A percentile compares a stretch with the other conserved stretches of the same genome.
phyloP scores from a whole-genome alignment of 2,888 invertebrate species.

The Endomychus coccineus region DNA sequence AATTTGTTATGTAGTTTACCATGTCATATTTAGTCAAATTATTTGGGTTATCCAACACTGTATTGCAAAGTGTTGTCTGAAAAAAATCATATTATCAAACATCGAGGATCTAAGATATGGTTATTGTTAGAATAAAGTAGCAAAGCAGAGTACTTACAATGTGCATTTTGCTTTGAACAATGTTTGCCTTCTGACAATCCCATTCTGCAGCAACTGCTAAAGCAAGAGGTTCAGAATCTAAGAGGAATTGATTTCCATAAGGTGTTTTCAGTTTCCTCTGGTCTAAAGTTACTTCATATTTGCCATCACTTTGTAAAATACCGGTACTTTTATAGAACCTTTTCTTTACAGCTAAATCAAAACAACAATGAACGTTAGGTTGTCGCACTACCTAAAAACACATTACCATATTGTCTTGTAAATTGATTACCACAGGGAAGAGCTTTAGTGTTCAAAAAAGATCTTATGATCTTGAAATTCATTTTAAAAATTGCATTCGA shows the following conservation, averaged over 20 bases:
- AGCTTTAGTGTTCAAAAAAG: no score
- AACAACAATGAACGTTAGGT: no score
- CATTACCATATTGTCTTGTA: no score
- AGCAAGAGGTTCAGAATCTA: slow-evolving; percentile 82
- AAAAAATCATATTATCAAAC: slow-evolving; percentile 27
- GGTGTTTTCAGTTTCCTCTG: slow-evolving; percentile 87
- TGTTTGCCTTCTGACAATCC: slow-evolving; percentile 74
- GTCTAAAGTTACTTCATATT: slow-evolving; percentile 83
- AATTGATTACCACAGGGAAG: no score
- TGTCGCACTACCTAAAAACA: no score
- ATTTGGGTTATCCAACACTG: slow-evolving; percentile 88
- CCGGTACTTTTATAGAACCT: slow-evolving; percentile 54
- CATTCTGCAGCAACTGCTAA: slow-evolving; percentile 92
- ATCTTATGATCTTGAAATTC: no score
- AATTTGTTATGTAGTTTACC: slow-evolving; percentile 70
- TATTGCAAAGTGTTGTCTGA: slow-evolving; percentile 83
- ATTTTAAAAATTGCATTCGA: no score
- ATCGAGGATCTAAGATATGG: neutral
- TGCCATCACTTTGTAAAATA: slow-evolving; percentile 59
- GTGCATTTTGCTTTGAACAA: slow-evolving; percentile 80
- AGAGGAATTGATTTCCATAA: slow-evolving; percentile 64
- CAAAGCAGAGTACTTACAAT: slow-evolving; percentile 60
- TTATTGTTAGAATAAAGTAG: slow-evolving; percentile 1
- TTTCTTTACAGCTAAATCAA: slow-evolving; percentile 7
- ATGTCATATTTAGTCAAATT: slow-evolving; percentile 68